phyloP scores from a whole-genome alignment of 2,888 invertebrate genomes.

The Horisme vitalbata region DNA sequence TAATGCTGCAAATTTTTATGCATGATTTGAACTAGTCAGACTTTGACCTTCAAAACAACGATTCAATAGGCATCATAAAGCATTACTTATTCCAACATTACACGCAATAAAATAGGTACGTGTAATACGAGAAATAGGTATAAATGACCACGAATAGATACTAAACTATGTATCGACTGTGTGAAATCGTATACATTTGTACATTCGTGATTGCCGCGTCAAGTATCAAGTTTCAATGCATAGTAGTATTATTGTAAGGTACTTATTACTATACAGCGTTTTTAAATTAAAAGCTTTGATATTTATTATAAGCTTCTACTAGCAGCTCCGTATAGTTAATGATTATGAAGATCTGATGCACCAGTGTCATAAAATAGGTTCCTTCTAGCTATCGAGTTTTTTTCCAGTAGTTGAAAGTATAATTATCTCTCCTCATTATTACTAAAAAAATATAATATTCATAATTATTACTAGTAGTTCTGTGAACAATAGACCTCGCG shows the following conservation, averaged over 20 bases:
- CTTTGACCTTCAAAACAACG: background rate
- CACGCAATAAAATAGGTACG: background rate
- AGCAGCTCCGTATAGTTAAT: too few relatives aligned
- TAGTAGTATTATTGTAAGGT: slow-evolving; percentile 27
- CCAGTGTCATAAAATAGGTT: too few relatives aligned
- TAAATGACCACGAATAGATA: slow-evolving; percentile 27
- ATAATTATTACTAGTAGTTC: too few relatives aligned
- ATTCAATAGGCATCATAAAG: background rate
- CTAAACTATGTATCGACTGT: slow-evolving; percentile 26
- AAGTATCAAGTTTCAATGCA: slow-evolving; percentile 43
- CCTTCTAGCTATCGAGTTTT: too few relatives aligned
- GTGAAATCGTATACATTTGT: slow-evolving; percentile 39
- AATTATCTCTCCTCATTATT: too few relatives aligned
- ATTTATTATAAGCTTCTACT: too few relatives aligned
- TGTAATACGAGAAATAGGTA: slow-evolving; percentile 19
- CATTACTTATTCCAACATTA: too few relatives aligned
- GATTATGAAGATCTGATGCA: too few relatives aligned
- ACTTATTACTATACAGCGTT: slow-evolving; percentile 36
- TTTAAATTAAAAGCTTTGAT: too few relatives aligned
- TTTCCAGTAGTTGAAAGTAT: too few relatives aligned
- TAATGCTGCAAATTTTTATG: background rate
- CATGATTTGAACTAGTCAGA: background rate
- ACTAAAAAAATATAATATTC: too few relatives aligned
- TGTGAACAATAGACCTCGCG: too few relatives aligned
- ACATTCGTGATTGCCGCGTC: slow-evolving; percentile 36